These are phyloP conservation scores for Hyperoplus immaculatus DNA, from an alignment of 2,797 vertebrate genomes.

Conservation along the genomic window DNA sequence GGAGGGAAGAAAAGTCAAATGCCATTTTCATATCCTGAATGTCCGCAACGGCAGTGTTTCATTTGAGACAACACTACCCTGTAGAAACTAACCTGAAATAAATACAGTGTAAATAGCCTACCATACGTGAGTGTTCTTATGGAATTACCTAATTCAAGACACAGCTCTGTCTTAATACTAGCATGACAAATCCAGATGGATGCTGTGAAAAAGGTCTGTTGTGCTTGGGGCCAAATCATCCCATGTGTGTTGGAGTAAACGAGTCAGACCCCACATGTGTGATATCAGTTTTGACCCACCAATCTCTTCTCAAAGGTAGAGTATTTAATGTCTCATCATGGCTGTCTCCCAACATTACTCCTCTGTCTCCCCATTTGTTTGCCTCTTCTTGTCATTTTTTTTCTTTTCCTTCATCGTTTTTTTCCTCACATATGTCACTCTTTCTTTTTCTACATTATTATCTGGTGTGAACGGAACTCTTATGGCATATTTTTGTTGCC, in stretches of 20 bases:
- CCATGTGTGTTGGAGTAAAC: too few relatives aligned
- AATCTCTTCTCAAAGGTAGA: not conserved
- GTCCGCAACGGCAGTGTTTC: too few relatives aligned
- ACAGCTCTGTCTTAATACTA: too few relatives aligned
- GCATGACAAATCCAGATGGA: not conserved
- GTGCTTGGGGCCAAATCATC: not conserved
- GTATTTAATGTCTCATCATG: not conserved
- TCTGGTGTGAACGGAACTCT: slow-evolving; percentile 4
- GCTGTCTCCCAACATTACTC: not conserved
- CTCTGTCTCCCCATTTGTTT: slow-evolving; percentile 1
- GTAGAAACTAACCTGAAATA: too few relatives aligned
- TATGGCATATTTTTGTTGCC: slow-evolving; percentile 30
- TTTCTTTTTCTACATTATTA: slow-evolving; percentile 9
- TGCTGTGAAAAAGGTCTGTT: not conserved
- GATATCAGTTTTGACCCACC: not conserved
- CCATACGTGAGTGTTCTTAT: too few relatives aligned
- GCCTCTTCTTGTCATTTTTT: not conserved
- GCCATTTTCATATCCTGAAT: too few relatives aligned
- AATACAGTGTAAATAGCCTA: too few relatives aligned
- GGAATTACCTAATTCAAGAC: too few relatives aligned
- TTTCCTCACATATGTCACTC: not conserved
- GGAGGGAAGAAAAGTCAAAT: too few relatives aligned
- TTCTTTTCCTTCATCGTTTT: not conserved
- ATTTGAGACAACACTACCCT: too few relatives aligned
- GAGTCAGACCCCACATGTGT: not conserved